Conservation (phyloP, 2,888 invertebrate genomes). For the Quadroppia sp. region DNA sequence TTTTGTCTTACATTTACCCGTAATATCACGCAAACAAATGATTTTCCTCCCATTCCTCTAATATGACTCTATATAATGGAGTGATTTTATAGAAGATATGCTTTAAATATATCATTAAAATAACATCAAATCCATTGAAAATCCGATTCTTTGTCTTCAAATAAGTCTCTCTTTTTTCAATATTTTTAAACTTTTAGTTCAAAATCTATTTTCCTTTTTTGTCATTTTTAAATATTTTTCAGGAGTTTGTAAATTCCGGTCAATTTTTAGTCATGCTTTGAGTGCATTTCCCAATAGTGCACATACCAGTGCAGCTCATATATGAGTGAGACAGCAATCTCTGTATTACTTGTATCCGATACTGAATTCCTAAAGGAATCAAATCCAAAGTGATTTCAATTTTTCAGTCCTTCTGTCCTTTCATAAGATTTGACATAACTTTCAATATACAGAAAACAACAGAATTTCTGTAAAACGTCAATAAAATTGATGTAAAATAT, state of each 20-base stretch:
- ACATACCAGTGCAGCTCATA: neutral
- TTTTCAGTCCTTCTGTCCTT: neutral
- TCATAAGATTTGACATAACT: constrained; percentile 6
- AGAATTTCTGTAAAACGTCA: constrained; percentile 1
- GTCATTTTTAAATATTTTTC: neutral
- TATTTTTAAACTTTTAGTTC: neutral
- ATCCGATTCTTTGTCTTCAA: neutral
- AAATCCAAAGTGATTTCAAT: neutral
- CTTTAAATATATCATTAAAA: neutral
- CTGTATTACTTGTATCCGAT: neutral
- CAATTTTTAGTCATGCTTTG: neutral
- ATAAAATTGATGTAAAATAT: constrained; percentile 3
- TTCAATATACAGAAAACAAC: neutral
- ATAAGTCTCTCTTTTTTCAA: neutral
- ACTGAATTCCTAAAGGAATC: neutral
- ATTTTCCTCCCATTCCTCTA: neutral
- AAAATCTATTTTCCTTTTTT: neutral
- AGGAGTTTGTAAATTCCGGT: neutral
- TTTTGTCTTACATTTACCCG: neutral
- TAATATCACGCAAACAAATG: neutral
- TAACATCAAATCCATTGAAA: too few relatives aligned
- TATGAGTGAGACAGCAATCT: neutral
- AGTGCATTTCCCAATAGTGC: neutral
- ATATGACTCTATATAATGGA: neutral
- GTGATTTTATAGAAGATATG: neutral